These are phyloP conservation scores for Physocephala rufipes DNA, from an alignment of 2,888 invertebrate genomes.

Conservation along the genomic window DNA sequence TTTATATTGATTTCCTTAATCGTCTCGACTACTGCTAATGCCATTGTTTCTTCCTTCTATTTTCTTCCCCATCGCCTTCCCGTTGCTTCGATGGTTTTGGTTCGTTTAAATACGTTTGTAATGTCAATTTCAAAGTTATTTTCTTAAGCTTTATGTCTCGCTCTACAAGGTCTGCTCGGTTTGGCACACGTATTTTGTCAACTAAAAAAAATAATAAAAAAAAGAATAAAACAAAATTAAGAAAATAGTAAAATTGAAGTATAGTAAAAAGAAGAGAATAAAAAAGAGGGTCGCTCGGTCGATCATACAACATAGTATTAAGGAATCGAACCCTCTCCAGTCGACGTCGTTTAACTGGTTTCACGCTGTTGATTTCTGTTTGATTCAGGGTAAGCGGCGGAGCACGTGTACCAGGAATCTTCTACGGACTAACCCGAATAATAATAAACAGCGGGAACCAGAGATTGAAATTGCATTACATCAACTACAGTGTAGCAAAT, in stretches of 20 bases:
- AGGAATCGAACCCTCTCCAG: conserved; percentile 7
- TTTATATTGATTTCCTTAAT: background rate
- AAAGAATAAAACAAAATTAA: conserved; percentile 2
- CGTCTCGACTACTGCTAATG: background rate
- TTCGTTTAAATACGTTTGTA: conserved; percentile 6
- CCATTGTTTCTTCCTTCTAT: background rate
- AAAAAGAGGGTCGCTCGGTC: conserved; percentile 24
- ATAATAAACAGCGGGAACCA: conserved; percentile 29
- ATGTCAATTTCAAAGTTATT: background rate
- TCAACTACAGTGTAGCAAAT: conserved; percentile 24
- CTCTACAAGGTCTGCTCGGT: background rate
- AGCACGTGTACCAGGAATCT: conserved; percentile 27
- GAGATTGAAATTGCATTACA: conserved; percentile 30
- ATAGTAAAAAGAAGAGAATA: background rate
- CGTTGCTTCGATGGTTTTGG: no score
- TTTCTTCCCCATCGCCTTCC: no score
- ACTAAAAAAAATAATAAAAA: background rate
- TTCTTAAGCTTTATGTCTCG: conserved; percentile 1
- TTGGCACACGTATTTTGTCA: conserved; percentile 33
- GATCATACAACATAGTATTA: background rate
- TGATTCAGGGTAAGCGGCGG: conserved; percentile 10
- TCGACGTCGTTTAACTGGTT: conserved; percentile 32
- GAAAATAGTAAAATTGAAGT: background rate
- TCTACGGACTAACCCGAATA: conserved; percentile 18
- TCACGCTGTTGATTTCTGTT: conserved; percentile 31